Percentiles rank a stretch among this genome's conserved stretches.
Conservation (phyloP, 2,888 invertebrate species). For the Drosophila bunnanda region DNA sequence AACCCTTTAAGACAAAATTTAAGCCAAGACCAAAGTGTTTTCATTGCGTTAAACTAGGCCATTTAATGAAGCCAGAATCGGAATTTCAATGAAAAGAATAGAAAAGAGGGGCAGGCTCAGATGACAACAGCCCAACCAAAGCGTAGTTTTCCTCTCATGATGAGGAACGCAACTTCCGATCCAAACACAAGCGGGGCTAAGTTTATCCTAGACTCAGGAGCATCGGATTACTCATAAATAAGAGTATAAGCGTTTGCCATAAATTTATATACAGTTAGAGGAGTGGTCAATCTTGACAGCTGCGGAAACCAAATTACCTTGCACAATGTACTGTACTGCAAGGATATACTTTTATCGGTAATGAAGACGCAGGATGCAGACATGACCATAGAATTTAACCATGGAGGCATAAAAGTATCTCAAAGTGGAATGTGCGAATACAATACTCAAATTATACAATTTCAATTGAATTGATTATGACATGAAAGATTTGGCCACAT, state of each 20-base stretch:
- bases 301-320: slow-evolving; percentile 13
- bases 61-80: slow-evolving; percentile 14
- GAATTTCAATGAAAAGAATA: slow-evolving; percentile 6
- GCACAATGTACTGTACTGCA: slow-evolving; percentile 58
- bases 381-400: slow-evolving; percentile 7
- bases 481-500: slow-evolving; percentile 18
- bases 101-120: slow-evolving; percentile 15
- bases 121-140: slow-evolving; percentile 21
- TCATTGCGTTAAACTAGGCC: slow-evolving; percentile 23
- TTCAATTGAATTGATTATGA: slow-evolving; percentile 15
- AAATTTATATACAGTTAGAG: slow-evolving; percentile 18
- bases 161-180: slow-evolving; percentile 4
- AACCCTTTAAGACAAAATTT: slow-evolving; percentile 5
- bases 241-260: slow-evolving; percentile 16
- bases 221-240: slow-evolving; percentile 24
- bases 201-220: slow-evolving; percentile 21
- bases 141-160: slow-evolving; percentile 27
- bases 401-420: background rate
- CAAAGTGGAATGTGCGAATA: slow-evolving; percentile 18
- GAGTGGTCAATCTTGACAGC: slow-evolving; percentile 3
- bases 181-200: background rate
- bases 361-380: background rate
- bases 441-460: slow-evolving; percentile 10
- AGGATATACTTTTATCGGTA: slow-evolving; percentile 26
- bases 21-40: slow-evolving; percentile 26